These are phyloP conservation scores for Sarcophilus harrisii DNA, from an alignment of 2,797 vertebrate species.

Conservation along the genomic window DNA sequence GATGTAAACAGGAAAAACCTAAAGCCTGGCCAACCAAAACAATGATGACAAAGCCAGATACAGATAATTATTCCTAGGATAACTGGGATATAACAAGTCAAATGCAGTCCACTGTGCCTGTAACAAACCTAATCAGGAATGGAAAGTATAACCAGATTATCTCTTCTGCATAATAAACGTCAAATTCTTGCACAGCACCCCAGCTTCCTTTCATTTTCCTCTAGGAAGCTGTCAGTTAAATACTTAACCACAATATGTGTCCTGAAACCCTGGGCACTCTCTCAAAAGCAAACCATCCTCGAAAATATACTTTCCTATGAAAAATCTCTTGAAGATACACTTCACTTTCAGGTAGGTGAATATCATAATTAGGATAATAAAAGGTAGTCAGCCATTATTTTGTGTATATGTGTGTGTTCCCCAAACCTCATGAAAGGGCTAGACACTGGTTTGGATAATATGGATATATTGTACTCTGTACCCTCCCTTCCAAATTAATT, in stretches of 20 bases:
- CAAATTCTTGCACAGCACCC: slow-evolving; percentile 15
- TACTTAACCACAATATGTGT: background rate
- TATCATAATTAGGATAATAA: background rate
- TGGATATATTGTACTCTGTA: background rate
- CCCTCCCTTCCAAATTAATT: background rate
- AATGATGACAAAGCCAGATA: background rate
- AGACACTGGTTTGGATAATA: background rate
- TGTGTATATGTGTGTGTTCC: background rate
- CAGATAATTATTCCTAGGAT: background rate
- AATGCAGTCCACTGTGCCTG: background rate
- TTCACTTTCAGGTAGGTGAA: background rate
- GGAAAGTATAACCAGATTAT: background rate
- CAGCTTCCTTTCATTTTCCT: slow-evolving; percentile 35
- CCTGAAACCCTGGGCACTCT: background rate
- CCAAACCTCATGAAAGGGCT: background rate
- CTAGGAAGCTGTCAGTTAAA: slow-evolving; percentile 25
- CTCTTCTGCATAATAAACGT: slow-evolving; percentile 31
- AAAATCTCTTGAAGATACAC: background rate
- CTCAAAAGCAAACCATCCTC: background rate
- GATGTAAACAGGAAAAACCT: slow-evolving; percentile 36
- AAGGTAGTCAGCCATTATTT: background rate
- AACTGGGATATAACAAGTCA: background rate
- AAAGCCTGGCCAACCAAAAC: slow-evolving; percentile 29
- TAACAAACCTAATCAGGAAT: background rate
- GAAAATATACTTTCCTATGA: background rate